A percentile compares a stretch with the other conserved stretches of the same genome.
Evolutionary conservation across 2,888 invertebrate genomes (phyloP).

Genomic region (Rhamnusium bicolor): DNA sequence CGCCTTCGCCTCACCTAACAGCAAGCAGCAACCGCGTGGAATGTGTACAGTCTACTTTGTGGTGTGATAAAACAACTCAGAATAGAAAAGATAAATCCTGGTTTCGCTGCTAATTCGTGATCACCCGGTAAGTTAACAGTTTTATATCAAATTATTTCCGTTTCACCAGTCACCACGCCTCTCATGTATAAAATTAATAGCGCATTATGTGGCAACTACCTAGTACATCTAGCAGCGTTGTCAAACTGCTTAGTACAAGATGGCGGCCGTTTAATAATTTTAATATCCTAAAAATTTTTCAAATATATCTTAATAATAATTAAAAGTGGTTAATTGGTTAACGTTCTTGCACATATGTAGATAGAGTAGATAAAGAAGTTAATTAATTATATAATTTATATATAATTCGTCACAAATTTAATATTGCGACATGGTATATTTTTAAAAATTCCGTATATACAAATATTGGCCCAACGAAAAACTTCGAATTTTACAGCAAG

Average conservation of each 20-base stretch:
- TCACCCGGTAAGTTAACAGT: neutral
- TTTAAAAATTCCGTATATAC: too few relatives aligned
- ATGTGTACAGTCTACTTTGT: slow-evolving; percentile 1
- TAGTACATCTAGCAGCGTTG: slow-evolving; percentile 8
- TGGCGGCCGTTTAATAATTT: slow-evolving; percentile 4
- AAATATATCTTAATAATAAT: too few relatives aligned
- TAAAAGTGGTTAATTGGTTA: too few relatives aligned
- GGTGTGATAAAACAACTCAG: neutral
- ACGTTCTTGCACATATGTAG: neutral
- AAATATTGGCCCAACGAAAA: too few relatives aligned
- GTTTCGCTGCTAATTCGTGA: neutral
- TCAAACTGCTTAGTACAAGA: slow-evolving; percentile 14
- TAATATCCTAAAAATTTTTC: neutral
- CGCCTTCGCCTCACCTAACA: too few relatives aligned
- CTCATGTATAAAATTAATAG: neutral
- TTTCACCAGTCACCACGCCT: neutral
- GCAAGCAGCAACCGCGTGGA: neutral
- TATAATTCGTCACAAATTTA: too few relatives aligned
- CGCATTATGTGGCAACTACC: slow-evolving; percentile 12
- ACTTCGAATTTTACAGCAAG: too few relatives aligned
- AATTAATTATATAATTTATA: too few relatives aligned
- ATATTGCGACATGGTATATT: too few relatives aligned
- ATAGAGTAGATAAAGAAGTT: too few relatives aligned
- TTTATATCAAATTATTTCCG: neutral
- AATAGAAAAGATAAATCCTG: neutral